Evolutionary conservation across 2,113 vertebrate species (phyloP).

Genomic region (Phocoena sinus): DNA sequence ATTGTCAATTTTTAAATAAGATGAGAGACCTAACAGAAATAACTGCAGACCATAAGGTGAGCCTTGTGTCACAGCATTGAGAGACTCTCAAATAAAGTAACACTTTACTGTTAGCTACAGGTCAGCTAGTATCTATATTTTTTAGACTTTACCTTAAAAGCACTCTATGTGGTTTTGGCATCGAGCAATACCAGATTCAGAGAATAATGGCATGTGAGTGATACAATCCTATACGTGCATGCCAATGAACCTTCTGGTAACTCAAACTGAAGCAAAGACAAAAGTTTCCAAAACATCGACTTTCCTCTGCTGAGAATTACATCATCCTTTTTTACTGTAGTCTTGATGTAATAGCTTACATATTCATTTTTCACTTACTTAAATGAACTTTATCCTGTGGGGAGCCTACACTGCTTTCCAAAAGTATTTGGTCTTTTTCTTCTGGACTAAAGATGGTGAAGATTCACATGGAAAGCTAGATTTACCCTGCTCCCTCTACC

Average conservation of each 20-base stretch:
- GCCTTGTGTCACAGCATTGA: not conserved
- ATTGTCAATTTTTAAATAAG: not conserved
- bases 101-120: not conserved
- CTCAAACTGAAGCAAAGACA: constrained; percentile 17
- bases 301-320: not conserved
- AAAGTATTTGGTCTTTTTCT: not conserved
- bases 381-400: not conserved
- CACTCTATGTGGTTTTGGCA: not conserved
- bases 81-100: not conserved
- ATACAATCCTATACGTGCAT: not conserved
- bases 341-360: not conserved
- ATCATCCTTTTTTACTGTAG: not conserved
- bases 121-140: not conserved
- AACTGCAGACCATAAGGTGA: not conserved
- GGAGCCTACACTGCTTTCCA: not conserved
- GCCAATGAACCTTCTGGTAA: constrained; percentile 13
- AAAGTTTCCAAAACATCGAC: constrained; percentile 12
- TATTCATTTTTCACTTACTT: constrained; percentile 4
- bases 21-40: not conserved
- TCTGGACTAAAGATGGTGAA: not conserved
- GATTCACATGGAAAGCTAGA: not conserved
- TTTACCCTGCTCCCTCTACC: not conserved
- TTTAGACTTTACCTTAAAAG: constrained; percentile 16
- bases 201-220: not conserved
- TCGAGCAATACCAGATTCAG: not conserved